A percentile compares a stretch with the other conserved stretches of the same genome.
Conservation (phyloP, 1,140 invertebrate species). For the Hyles vespertilio region DNA sequence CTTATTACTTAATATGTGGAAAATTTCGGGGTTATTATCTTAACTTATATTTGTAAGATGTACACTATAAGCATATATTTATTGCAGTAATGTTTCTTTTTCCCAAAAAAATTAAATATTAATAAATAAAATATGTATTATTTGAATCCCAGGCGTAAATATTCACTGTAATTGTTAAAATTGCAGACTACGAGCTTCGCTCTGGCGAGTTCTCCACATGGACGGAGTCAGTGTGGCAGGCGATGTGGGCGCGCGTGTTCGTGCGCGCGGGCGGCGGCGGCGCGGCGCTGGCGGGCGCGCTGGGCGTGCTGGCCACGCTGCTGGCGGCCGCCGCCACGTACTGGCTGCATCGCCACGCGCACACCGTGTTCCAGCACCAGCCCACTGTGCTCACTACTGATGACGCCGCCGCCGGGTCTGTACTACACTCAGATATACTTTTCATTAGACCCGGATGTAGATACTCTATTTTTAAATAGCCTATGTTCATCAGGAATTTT, state of each 20-base stretch:
- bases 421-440: no score
- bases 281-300: constrained; percentile 80
- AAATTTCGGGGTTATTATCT: no score
- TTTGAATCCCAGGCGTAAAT: neutral
- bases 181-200: constrained; percentile 86
- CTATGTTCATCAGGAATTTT: no score
- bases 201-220: constrained; percentile 90
- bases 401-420: constrained; percentile 38
- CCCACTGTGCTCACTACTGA: constrained; percentile 19
- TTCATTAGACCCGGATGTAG: no score
- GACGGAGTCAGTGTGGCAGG: constrained; percentile 93
- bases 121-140: constrained; percentile 10
- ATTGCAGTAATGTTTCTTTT: no score
- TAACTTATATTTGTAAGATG: no score
- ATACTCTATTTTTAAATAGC: no score
- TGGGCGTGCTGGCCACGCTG: constrained; percentile 80
- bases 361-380: constrained; percentile 77
- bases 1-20: no score
- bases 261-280: constrained; percentile 83
- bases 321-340: constrained; percentile 77
- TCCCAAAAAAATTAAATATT: no score
- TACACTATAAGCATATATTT: no score
- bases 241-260: constrained; percentile 87
- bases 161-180: neutral
- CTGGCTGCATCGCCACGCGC: constrained; percentile 81